Base-by-base conservation (phyloP, 2,113 vertebrate genomes). In the Propithecus coquereli region DNA sequence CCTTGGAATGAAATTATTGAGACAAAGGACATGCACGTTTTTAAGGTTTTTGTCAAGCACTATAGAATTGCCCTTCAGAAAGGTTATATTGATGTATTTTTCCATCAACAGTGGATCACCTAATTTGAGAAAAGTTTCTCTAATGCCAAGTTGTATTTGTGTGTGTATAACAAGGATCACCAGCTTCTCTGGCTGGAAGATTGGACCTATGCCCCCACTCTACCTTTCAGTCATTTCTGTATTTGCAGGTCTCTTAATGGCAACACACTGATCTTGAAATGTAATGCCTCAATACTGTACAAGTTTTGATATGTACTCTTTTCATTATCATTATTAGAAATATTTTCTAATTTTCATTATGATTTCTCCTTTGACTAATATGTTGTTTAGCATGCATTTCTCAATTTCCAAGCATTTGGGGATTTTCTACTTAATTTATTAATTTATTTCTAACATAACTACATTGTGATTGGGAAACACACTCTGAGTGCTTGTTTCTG, bases 271-370 rank as follows among this genome's bases (percentile, higher is more conserved):
- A 25, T 87, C 27, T 68, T 70, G 65, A 95, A 88, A 89, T 81
- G 18, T 45, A 87, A 68, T 59, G 14, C 45, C 63, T 73, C 70
- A 84, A 40, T 84, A 54, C 65, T 93, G 17, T 40, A 92, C 4
- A 47, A 89, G 16, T 94, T 86, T 93, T 71, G 18, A 37, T 54
- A 71, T 52, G 8, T 77, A 87, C 37, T 86, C 6, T 92, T 95
- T 80, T 94, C 32, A 96, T 83, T 81, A 30, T 92, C 11, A 20
- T 77, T 63, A 18, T 81, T 92, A 57, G 45, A 88, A 91, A 65
- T 95, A 52, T 90, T 88, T 96, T 91, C 79, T 91, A 61, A 68
- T 86, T 95, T 95, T 96, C 54, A 73, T 32, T 68, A 61, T 63
- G 22, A 94, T 93, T 87, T 94, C 17, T 61, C 32, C 47, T 63